Evolutionary conservation across 2,888 invertebrate genomes (phyloP), one percentile per base, ranked within the genome.

Genomic region (Drymonia ruficornis): DNA sequence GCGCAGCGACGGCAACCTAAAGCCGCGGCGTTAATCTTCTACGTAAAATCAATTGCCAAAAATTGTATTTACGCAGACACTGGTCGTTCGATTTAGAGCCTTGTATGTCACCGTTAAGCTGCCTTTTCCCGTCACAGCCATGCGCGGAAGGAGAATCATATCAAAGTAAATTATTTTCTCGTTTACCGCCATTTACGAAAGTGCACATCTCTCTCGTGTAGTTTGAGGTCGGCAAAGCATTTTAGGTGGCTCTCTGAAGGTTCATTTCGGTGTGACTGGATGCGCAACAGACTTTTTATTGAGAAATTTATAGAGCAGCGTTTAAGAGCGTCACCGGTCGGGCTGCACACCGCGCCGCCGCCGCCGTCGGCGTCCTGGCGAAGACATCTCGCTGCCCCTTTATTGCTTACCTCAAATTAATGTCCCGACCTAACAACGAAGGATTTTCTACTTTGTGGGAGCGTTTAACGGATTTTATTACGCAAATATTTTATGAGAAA

Each of bases 391-490:
- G 80, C 81, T 86, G 85, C 80, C 84, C 83, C 87, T 91, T 91
- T 91, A 91, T 91, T 91, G 89, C 91, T 88, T 78, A 87, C 83
- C 83, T 85, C 83, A 91, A 91, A 91, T 91, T 91, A 91, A 91
- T 91, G 89, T 88, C 87, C 81, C 86, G 81, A 87, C 87, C 86
- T 85, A 78, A 81, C 76, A 76, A 73, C 78, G 74, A 75, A 83
- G 82, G 82, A 88, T 87, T 84, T 85, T 83, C 78, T 86, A 86
- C 87, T 87, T 87, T 88, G 89, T 85, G 86, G 80, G 60, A 83
- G 79, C 83, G 79, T 86, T 89, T 87, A 87, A 83, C 76, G 74
- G 81, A 81, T 87, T 87, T 89, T 87, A 87, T 88, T 87, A 86
- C 77, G 74, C 77, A 80, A 85, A 86, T 83, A 81, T 80, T 81